Percentiles rank a stretch among this genome's conserved stretches.
phyloP scores from a whole-genome alignment of 2,797 vertebrate genomes.

The Mergus octosetaceus region DNA sequence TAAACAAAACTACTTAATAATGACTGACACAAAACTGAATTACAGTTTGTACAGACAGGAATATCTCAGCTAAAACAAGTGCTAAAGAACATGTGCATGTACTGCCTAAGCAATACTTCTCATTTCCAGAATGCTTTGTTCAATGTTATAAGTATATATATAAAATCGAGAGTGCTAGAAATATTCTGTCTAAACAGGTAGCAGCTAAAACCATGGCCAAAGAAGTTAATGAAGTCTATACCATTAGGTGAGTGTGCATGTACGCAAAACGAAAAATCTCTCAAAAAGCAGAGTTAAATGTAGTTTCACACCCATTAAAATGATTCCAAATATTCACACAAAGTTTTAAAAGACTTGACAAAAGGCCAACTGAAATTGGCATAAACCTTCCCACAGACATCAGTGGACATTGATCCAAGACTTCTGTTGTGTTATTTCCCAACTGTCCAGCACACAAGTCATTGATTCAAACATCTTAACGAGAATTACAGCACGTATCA shows the following conservation, averaged over 20 bases:
- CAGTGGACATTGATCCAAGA: constrained; percentile 38
- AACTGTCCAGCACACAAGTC: not conserved
- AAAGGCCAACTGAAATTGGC: constrained; percentile 41
- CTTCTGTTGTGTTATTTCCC: constrained; percentile 49
- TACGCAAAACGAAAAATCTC: constrained; percentile 5
- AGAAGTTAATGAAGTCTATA: not conserved
- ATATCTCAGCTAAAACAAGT: not conserved
- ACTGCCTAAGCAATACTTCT: not conserved
- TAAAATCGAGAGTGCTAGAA: not conserved
- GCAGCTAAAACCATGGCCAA: not conserved
- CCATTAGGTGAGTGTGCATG: not conserved
- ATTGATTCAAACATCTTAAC: constrained; percentile 15
- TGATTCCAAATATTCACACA: constrained; percentile 11
- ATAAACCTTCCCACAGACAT: constrained; percentile 25
- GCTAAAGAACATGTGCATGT: not conserved
- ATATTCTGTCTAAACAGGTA: not conserved
- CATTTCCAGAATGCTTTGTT: not conserved
- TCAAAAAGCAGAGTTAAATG: constrained; percentile 44
- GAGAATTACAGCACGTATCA: not conserved
- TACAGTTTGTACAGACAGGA: not conserved
- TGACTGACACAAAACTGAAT: not conserved
- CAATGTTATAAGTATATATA: not conserved
- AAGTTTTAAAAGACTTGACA: constrained; percentile 41
- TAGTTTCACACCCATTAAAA: constrained; percentile 45
- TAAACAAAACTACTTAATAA: not conserved